Conservation (phyloP, 2,113 vertebrate genomes). For the Naja naja region DNA sequence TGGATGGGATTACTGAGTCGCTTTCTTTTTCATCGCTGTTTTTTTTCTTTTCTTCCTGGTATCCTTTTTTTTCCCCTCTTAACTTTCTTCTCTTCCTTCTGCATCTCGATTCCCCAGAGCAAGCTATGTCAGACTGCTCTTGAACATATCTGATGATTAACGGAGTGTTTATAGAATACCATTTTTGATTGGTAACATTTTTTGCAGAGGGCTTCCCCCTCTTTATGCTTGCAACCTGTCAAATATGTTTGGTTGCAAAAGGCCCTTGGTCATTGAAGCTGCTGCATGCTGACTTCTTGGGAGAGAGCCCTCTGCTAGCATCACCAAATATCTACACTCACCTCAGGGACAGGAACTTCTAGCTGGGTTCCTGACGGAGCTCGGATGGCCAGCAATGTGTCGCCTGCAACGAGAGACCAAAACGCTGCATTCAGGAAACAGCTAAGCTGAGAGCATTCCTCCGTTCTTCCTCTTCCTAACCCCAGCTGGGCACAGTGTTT, state of each 20-base stretch:
- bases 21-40: neutral
- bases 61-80: neutral
- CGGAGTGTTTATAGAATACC: neutral
- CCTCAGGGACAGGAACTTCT: conserved; percentile 95
- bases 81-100: neutral
- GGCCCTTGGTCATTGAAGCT: neutral
- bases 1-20: neutral
- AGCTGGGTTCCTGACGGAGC: conserved; percentile 92
- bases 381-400: conserved; percentile 92
- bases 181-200: neutral
- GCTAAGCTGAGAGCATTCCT: neutral
- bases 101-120: neutral
- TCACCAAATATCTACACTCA: conserved; percentile 58
- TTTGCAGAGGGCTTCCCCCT: neutral
- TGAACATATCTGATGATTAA: neutral
- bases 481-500: neutral
- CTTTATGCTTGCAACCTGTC: neutral
- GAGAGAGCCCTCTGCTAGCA: neutral
- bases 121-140: neutral
- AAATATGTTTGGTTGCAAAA: neutral
- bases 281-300: neutral
- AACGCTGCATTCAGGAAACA: neutral
- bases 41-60: neutral
- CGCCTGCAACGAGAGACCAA: conserved; percentile 74
- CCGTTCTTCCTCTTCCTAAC: neutral